phyloP scores from a whole-genome alignment of 2,797 vertebrate species.

The Enteromius treurensis region DNA sequence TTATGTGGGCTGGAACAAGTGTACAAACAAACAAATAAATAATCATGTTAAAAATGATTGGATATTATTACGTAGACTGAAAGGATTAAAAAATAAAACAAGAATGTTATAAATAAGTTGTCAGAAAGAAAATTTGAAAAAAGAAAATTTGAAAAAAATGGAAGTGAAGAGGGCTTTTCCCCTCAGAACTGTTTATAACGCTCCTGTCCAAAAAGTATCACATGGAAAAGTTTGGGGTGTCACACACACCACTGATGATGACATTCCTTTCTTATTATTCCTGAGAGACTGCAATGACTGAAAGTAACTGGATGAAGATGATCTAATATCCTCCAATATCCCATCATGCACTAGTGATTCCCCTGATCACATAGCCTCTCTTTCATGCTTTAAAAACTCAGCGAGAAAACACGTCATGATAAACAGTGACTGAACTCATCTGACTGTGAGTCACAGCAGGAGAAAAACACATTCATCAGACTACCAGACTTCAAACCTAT shows the following conservation, averaged over 20 bases:
- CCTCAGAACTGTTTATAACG: not conserved
- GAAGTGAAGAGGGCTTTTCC: not conserved
- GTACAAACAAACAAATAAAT: not conserved
- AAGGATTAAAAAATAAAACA: not conserved
- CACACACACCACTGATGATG: not conserved
- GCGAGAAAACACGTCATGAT: conserved; percentile 19
- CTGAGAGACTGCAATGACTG: not conserved
- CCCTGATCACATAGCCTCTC: conserved; percentile 9
- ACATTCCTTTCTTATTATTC: not conserved
- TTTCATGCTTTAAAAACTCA: conserved; percentile 22
- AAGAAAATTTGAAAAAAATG: not conserved
- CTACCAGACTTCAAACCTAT: not conserved
- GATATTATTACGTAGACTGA: not conserved
- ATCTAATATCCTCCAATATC: conserved; percentile 22
- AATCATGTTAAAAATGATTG: not conserved
- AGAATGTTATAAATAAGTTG: not conserved
- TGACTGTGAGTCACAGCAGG: conserved; percentile 26
- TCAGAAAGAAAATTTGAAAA: not conserved
- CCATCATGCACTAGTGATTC: conserved; percentile 23
- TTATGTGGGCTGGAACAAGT: not conserved
- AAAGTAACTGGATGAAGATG: conserved; percentile 7
- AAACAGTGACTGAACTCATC: conserved; percentile 31
- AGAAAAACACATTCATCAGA: not conserved
- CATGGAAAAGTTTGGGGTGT: not conserved
- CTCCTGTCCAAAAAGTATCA: not conserved